Evolutionary conservation across 2,113 vertebrate genomes (phyloP), one percentile per base, ranked within the genome.

Genomic region (Rissa tridactyla): DNA sequence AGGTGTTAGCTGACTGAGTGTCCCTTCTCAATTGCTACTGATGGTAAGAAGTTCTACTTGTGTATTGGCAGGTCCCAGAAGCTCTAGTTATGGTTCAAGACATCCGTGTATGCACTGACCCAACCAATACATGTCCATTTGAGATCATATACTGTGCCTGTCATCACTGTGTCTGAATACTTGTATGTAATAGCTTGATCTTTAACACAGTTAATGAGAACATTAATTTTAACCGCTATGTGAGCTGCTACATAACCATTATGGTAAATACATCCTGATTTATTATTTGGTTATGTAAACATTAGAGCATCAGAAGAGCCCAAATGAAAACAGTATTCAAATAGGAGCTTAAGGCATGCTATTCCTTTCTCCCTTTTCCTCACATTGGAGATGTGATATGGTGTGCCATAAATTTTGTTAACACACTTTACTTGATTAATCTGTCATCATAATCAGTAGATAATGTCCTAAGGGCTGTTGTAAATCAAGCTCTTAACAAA

Each of bases 401-500:
- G 15, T 80, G 25, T 51, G 25, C 49, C 32, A 40, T 90, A 93
- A 93, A 86, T 95, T 71, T 66, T 77, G 19, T 36, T 93, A 93
- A 65, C 57, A 79, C 23, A 42, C 12, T 57, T 54, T 52, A 8
- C 38, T 73, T 86, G 79, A 83, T 86, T 86, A 80, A 69, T 87
- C 61, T 87, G 73, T 82, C 81, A 84, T 16, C 14, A 49, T 82
- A 89, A 94, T 84, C 42, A 91, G 58, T 46, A 77, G 55, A 38
- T 60, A 44, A 75, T 78, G 20, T 86, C 82, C 79, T 66, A 62
- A 77, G 58, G 85, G 76, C 60, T 86, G 32, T 8, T 66, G 68
- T 93, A 92, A 90, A 92, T 80, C 88, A 90, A 90, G 19, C 8
- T 70, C 38, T 68, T 87, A 78, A 79, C 27, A 92, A 91, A 96